phyloP scores from a whole-genome alignment of 2,797 vertebrate genomes.

The Phataginus tetradactyla region DNA sequence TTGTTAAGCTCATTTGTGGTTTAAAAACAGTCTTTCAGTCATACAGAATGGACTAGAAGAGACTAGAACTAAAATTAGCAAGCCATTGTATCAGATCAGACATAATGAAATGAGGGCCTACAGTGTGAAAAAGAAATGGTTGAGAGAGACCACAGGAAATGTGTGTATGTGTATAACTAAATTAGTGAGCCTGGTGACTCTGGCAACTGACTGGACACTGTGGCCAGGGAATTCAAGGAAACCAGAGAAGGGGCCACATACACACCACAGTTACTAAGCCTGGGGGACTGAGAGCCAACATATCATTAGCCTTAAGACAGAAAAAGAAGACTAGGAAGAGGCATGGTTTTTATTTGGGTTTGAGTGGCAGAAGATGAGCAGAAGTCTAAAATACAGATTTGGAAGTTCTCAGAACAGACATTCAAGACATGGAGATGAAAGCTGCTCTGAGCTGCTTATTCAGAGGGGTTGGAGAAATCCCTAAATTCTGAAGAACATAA shows the following conservation, averaged over 20 bases:
- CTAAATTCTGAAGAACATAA: constrained; percentile 35
- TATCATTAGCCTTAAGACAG: background rate
- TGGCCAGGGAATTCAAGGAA: background rate
- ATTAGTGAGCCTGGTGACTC: background rate
- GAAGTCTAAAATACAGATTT: background rate
- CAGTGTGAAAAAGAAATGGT: background rate
- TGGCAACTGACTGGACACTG: background rate
- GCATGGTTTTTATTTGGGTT: background rate
- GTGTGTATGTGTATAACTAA: background rate
- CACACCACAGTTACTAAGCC: background rate
- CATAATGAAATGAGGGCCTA: background rate
- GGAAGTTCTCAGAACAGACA: constrained; percentile 3
- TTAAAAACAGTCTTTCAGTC: background rate
- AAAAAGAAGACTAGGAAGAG: background rate
- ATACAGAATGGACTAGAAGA: background rate
- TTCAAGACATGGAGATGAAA: background rate
- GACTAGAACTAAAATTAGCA: background rate
- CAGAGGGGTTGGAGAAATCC: background rate
- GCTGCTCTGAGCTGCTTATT: constrained; percentile 28
- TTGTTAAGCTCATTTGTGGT: background rate
- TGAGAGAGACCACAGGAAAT: background rate
- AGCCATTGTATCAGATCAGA: background rate
- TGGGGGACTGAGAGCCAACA: background rate
- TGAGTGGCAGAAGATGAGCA: background rate
- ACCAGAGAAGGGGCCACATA: background rate